These are phyloP conservation scores for Halictus rubicundus DNA, from an alignment of 1,140 invertebrate species.

Conservation along the genomic window DNA sequence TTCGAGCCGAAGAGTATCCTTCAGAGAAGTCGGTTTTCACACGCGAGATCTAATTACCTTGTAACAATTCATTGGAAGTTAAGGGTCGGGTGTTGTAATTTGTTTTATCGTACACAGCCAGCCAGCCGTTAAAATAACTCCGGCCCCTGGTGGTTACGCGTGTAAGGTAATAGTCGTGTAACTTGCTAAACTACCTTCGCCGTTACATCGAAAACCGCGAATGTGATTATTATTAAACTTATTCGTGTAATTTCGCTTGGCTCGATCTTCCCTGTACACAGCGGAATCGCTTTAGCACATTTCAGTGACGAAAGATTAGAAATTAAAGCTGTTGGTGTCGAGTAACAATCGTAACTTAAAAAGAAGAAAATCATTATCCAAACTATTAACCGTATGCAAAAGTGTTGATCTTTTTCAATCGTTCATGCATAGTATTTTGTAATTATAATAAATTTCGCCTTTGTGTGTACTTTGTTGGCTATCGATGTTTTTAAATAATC, in stretches of 20 bases:
- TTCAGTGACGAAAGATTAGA: too few species aligned
- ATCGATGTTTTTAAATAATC: too few species aligned
- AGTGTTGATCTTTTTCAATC: too few species aligned
- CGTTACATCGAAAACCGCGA: neutral
- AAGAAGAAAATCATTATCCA: too few species aligned
- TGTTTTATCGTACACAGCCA: slow-evolving; percentile 26
- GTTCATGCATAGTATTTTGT: too few species aligned
- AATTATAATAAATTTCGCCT: too few species aligned
- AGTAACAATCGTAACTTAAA: too few species aligned
- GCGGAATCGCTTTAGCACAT: neutral
- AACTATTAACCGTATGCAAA: too few species aligned
- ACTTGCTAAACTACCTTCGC: slow-evolving; percentile 11
- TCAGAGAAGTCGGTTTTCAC: neutral
- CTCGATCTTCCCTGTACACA: neutral
- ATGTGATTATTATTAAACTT: neutral
- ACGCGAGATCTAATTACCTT: slow-evolving; percentile 13
- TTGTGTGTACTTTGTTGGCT: too few species aligned
- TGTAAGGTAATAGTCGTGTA: slow-evolving; percentile 27
- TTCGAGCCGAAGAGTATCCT: neutral
- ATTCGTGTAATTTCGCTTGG: neutral
- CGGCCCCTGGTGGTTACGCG: neutral
- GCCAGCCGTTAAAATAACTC: slow-evolving; percentile 19
- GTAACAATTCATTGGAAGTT: slow-evolving; percentile 21
- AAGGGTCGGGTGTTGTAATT: slow-evolving; percentile 8
- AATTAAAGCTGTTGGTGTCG: too few species aligned